Base-by-base conservation (phyloP, 2,797 vertebrate species). In the Sciurus carolinensis region DNA sequence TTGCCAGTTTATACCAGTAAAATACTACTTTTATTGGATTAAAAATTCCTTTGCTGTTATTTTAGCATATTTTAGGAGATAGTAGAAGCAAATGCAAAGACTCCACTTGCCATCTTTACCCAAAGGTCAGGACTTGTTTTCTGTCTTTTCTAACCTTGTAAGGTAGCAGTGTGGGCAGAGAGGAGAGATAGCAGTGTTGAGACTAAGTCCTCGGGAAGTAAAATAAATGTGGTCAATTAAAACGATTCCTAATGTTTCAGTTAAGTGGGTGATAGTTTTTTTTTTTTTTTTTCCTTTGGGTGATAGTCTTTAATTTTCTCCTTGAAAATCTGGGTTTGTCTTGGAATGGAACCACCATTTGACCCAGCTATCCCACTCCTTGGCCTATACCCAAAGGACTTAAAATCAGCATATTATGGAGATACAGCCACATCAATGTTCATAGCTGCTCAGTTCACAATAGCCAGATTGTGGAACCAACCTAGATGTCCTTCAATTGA, bases 1-100 rank as follows among this genome's bases (percentile, higher is more conserved):
- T 92, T 92, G 54, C 26, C 17, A 84, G 73, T 47, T 84, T 90
- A 69, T 83, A 73, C 66, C 57, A 72, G 52, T 59, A 86, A 89
- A 62, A 75, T n/a, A 33, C 42, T 94, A 52, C 30, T 79, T 90
- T 79, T 62, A 76, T 66, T 79, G 64, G 54, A 30, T 66, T 92
- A 57, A 89, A 87, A 77, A 39, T 18, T 18, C 9, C 24, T 33
- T 82, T 83, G 22, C 59, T 76, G 14, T 15, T 83, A 14, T 67
- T 95, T 77, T 39, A 86, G 52, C 3, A 9, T 67, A 42, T 82
- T 97, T 95, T 71, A 86, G 69, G 62, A 57, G 62, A 44, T 0
- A 82, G 5, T n/a, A 85, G 67, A 89, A 71, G 54, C 54, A 86
- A 91, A 50, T 47, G 5, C 26, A 87, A 69, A 79, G 3, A 10